Conservation (phyloP, 2,888 invertebrate genomes). For the Tachystola acroxantha region DNA sequence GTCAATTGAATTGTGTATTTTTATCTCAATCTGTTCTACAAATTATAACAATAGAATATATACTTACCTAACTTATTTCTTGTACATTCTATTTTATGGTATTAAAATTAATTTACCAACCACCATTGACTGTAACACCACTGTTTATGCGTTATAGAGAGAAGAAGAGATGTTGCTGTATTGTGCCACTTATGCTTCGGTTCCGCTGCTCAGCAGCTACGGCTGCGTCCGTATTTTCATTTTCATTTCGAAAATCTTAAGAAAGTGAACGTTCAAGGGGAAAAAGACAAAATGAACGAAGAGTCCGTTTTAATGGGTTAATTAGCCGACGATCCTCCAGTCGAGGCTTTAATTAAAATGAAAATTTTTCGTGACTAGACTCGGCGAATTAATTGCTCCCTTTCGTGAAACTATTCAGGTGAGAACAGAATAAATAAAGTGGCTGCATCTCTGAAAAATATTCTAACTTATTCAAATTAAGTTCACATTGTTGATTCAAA, state of each 20-base stretch:
- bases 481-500: slow-evolving; percentile 4
- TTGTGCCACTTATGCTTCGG: too few relatives aligned
- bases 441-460: slow-evolving; percentile 20
- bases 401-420: slow-evolving; percentile 72
- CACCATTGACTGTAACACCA: too few relatives aligned
- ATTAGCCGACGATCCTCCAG: slow-evolving; percentile 73
- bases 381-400: slow-evolving; percentile 65
- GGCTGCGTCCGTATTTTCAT: slow-evolving; percentile 21
- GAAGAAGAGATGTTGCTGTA: too few relatives aligned
- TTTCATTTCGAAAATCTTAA: slow-evolving; percentile 60
- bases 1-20: too few relatives aligned
- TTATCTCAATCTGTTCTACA: too few relatives aligned
- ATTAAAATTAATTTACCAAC: too few relatives aligned
- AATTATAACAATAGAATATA: too few relatives aligned
- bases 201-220: too few relatives aligned
- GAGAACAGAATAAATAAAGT: slow-evolving; percentile 52
- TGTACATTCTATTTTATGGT: too few relatives aligned
- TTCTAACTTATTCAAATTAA: not conserved
- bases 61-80: too few relatives aligned
- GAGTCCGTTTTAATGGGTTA: slow-evolving; percentile 76
- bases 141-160: too few relatives aligned
- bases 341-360: slow-evolving; percentile 74
- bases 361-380: slow-evolving; percentile 75
- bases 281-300: slow-evolving; percentile 67
- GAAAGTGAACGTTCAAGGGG: slow-evolving; percentile 58